Conservation (phyloP, 2,113 vertebrate genomes). For the Lichenostomus cassidix region DNA sequence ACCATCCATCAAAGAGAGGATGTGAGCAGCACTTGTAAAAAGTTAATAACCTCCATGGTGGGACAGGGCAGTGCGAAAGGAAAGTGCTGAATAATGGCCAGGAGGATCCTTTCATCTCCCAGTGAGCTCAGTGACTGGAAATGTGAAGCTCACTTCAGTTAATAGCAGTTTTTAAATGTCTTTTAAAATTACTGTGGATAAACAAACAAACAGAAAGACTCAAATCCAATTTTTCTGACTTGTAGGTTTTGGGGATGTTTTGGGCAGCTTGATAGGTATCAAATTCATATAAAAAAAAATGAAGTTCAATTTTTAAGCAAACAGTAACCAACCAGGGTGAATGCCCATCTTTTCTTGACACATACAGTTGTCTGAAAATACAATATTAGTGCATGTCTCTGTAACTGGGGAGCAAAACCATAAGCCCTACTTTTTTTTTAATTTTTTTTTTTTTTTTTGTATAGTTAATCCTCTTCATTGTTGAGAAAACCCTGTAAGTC, state of each 20-base stretch:
- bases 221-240: background rate
- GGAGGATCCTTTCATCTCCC: conserved; percentile 43
- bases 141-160: conserved; percentile 20
- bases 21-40: conserved; percentile 37
- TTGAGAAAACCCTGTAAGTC: background rate
- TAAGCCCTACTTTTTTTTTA: background rate
- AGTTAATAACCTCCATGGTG: conserved; percentile 51
- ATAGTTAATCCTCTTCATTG: background rate
- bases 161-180: background rate
- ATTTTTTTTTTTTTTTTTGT: background rate
- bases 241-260: background rate
- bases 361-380: background rate
- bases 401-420: background rate
- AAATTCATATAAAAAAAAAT: background rate
- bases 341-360: background rate
- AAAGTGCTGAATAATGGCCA: conserved; percentile 38
- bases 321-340: background rate
- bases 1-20: conserved; percentile 56
- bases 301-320: background rate
- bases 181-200: background rate
- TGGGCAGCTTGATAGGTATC: background rate
- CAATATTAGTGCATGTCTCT: background rate
- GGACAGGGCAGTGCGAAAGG: background rate
- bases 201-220: background rate
- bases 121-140: conserved; percentile 32